Percentiles rank a stretch among this genome's conserved stretches.
These are phyloP conservation scores for Hydrolagus colliei DNA, from an alignment of 2,797 vertebrate species.

Conservation along the genomic window DNA sequence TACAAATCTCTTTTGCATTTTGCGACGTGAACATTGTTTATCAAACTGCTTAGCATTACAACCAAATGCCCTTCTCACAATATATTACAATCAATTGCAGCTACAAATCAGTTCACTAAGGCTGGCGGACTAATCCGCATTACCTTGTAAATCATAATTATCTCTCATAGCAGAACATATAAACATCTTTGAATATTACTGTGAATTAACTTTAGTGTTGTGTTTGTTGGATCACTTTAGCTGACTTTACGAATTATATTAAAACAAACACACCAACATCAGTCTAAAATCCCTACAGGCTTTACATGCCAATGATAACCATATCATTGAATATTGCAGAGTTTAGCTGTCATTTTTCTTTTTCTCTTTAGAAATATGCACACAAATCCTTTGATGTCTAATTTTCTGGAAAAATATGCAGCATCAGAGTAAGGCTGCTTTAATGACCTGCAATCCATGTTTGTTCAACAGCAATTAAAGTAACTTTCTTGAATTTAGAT, in stretches of 20 bases:
- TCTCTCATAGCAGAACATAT: background rate
- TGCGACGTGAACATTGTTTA: constrained; percentile 6
- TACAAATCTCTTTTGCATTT: constrained; percentile 25
- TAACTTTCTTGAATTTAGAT: background rate
- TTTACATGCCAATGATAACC: background rate
- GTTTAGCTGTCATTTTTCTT: background rate
- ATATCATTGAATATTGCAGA: background rate
- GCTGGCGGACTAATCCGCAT: constrained; percentile 13
- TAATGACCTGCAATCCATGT: background rate
- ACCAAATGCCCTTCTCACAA: constrained; percentile 12
- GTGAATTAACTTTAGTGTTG: constrained; percentile 16
- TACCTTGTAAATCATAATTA: constrained; percentile 30
- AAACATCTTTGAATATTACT: constrained; percentile 22
- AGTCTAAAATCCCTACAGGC: background rate
- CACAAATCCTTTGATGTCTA: background rate
- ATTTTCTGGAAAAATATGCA: background rate
- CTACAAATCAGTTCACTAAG: constrained; percentile 17
- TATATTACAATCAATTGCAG: constrained; percentile 6
- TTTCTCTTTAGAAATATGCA: background rate
- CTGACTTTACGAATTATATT: constrained; percentile 21
- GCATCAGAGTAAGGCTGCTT: background rate
- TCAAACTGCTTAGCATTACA: constrained; percentile 25
- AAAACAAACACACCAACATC: background rate
- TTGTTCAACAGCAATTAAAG: background rate
- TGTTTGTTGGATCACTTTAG: constrained; percentile 24